A percentile compares a stretch with the other conserved stretches of the same genome.
phyloP scores from a whole-genome alignment of 1,140 invertebrate species.

The Zaprionus camerounensis region DNA sequence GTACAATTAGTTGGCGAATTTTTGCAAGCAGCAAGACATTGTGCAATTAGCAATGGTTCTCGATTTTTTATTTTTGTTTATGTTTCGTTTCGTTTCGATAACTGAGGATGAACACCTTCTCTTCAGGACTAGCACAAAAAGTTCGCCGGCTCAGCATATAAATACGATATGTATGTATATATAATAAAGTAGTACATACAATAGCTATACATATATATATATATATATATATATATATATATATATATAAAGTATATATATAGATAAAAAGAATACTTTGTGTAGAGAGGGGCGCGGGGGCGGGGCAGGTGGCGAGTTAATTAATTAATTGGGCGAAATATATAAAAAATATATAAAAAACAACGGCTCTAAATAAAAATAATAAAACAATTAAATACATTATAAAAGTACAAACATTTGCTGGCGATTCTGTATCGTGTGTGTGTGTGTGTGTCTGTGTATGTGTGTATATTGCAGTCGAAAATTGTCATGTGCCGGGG shows the following conservation, averaged over 20 bases:
- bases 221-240: slow-evolving; percentile 4
- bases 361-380: slow-evolving; percentile 69
- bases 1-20: slow-evolving; percentile 58
- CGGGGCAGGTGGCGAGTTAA: slow-evolving; percentile 32
- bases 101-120: slow-evolving; percentile 42
- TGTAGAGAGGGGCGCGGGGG: slow-evolving; percentile 31
- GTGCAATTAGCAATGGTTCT: slow-evolving; percentile 52
- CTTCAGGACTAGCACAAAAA: slow-evolving; percentile 74
- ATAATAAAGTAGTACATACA: slow-evolving; percentile 46
- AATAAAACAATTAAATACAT: slow-evolving; percentile 75
- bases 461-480: slow-evolving; percentile 41
- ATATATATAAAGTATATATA: slow-evolving; percentile 34
- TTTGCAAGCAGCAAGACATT: slow-evolving; percentile 54
- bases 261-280: slow-evolving; percentile 57
- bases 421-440: slow-evolving; percentile 40
- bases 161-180: slow-evolving; percentile 47
- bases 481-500: slow-evolving; percentile 54
- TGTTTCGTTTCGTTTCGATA: slow-evolving; percentile 32
- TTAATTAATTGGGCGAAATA: slow-evolving; percentile 48
- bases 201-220: slow-evolving; percentile 34
- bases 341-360: slow-evolving; percentile 47
- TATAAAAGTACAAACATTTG: slow-evolving; percentile 74
- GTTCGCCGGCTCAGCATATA: slow-evolving; percentile 71
- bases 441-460: background rate
- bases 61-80: slow-evolving; percentile 28